Evolutionary conservation across 2,113 vertebrate genomes (phyloP), one percentile per base, ranked within the genome.

Genomic region (Terrapene triunguis): DNA sequence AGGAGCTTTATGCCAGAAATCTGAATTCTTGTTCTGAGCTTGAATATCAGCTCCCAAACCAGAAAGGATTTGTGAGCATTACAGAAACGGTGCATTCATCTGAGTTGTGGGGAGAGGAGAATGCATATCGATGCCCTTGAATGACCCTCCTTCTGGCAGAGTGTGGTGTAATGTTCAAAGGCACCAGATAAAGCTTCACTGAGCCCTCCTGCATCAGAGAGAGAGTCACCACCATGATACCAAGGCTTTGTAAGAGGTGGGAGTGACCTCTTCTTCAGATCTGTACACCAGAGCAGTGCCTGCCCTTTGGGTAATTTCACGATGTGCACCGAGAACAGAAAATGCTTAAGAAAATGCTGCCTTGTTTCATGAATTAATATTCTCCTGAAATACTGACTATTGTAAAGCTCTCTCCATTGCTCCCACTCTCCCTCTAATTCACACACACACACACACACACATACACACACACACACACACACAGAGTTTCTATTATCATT

Each of bases 251-350:
- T 12, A 80, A 44, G 22, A 59, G 19, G 38, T 27, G 0, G 12
- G 21, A 27, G 82, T 24, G 4, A 76, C 2, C 11, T 2, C 11
- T 59, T 86, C 25, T 72, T 89, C 80, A 93, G 55, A 62, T 17
- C 6, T 72, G 0, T 8, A 6, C 8, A 54, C 2, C 29, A 79
- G 48, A 83, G 17, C 1, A 74, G 42, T n/a, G 50, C 2, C 19
- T 16, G 44, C 7, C 48, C 17, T 65, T 0, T 1, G 78, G 27
- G 5, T 4, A 32, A 47, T 0, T 16, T 65, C 78, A 24, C 3
- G 0, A 6, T 81, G 0, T 29, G 19, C 1, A 21, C 6, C 13
- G 21, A 65, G 8, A 83, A 22, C 35, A 79, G 13, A 48, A 6
- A 80, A 38, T 76, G 8, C 35, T 72, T n/a, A n/a, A 72, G 65